Evolutionary conservation across 92 coral and sea anemone species (phyloP), one percentile per base, ranked within the genome.

Genomic region (Phenganax subtilis): DNA sequence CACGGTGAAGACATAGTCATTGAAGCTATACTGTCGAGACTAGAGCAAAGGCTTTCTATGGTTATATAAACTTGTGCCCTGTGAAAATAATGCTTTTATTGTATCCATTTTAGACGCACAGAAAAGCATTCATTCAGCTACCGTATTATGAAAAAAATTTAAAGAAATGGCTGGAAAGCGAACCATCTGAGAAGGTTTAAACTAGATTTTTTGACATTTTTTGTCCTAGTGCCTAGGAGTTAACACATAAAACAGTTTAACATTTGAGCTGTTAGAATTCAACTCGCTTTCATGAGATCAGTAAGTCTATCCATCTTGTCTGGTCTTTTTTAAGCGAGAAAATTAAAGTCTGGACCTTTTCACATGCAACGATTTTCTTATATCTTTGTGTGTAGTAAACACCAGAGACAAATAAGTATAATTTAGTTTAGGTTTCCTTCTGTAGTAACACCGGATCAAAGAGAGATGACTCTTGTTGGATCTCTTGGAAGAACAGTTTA

Each of bases 81-180:
- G 67, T 7, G 75, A 17, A 16, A 69, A 31, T 15, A 12, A 2
- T 8, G 52, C 10, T 17, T 54, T 29, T n/a, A 8, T 60, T 56
- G 75, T 9, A n/a, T 75, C 7, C n/a, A 15, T 71, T 71, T 15
- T 57, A 87, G 89, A 82, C 77, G 52, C 81, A 81, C 51, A 82
- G 87, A 71, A 83, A 61, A 54, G 89, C 79, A 15, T 87, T 82
- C 64, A 63, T 83, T 44, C 89, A 87, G 71, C 67, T 83, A 20
- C 89, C 89, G 7, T 68, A 37, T 64, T 83, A 78, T 64, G 75
- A 77, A 67, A 60, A 52, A 58, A 70, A 65, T 6, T 54, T 83
- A 29, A 55, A 82, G 53, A 71, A 81, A 7, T 87, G 89, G 89
- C 77, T 87, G 57, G 71, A 58, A 61, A 70, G 75, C 14, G 52